Base-by-base conservation (phyloP, 2,113 vertebrate genomes). In the Lucifuga dentata region DNA sequence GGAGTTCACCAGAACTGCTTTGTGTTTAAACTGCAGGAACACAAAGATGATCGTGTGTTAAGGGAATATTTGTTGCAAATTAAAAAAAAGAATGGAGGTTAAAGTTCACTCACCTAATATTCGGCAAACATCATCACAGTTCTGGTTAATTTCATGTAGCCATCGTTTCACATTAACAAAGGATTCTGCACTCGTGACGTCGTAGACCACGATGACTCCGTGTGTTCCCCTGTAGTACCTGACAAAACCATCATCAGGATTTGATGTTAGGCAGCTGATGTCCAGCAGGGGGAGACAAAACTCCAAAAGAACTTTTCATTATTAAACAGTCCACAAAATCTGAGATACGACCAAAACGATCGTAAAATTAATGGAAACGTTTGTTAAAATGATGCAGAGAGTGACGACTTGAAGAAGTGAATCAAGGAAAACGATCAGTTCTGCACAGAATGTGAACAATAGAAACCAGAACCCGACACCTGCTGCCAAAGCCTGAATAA, bases 111-210 rank as follows among this genome's bases (percentile, higher is more conserved):
- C 80, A 98, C 98, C 98, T 91, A 99, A 92, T 97, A 99, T 99
- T 86, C 97, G 93, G 91, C 98, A 99, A 53, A 99, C 98, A 1
- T 99, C 97, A 16, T 99, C 98, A 80, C 98, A 99, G 43, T 99
- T 99, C 84, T 99, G 97, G 92, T 98, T 99, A 83, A 99, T 99
- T 95, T 99, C 98, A 61, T 99, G 98, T 76, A 99, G 93, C 98
- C 98, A 99, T 88, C 98, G 94, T 84, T 99, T 99, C 74, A 99
- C 98, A 16, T 99, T 99, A 87, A 99, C 98, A 15, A 99, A 99
- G 51, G 98, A 99, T 82, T 99, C 98, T 0, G 98, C 97, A 6
- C 98, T 99, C 13, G 95, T 98, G 84, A 99, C 98, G 0, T 99
- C 98, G 0, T 99, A 99, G 38, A 99, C 98, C 80, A 99, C 98